Evolutionary conservation across 30 jellyfish, hydroid and myxozoan genomes (phyloP), one percentile per base, ranked within the genome.

Genomic region (Turritopsis dohrnii): DNA sequence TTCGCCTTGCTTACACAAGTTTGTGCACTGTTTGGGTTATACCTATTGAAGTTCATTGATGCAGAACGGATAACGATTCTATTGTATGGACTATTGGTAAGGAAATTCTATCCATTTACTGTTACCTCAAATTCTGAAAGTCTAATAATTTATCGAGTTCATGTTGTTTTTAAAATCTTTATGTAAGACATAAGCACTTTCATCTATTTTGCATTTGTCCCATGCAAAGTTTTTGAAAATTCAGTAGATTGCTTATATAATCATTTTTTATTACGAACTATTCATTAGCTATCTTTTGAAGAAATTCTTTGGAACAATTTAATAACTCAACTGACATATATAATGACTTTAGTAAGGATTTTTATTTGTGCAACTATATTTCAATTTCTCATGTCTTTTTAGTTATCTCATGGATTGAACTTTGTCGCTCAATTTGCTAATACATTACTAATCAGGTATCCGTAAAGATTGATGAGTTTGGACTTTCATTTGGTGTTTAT

Each of bases 1-100:
- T 92, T 92, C 81, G 98, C 98, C 25, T 80, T 92, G 22, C 82
- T 92, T 81, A 92, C 98, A 18, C 98, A 92, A 95, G 98, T 88
- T 23, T 93, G 98, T 86, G 96, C 98, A 1, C 66, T 93, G 31
- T 93, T 88, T 93, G 98, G 94, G 7, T 86, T 93, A 69, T 93
- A 93, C 74, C 69, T 93, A 0, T 60, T 93, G 84, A 93, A 93
- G 53, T 93, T 93, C 79, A 88, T 93, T 72, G 75, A 95, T 7
- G 77, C 93, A 16, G 83, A 71, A 30, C 84, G 95, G 66, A 73
- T 88, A 9, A 71, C 66, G n/a, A 52, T 75, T 54, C 77, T 93
- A 29, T 25, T 93, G 16, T 66, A 93, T 74, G 98, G 96, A 26
- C 71, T 93, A 17, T 84, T 93, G 81, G 98, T 93, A 83, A 76